Percentiles rank a stretch among this genome's conserved stretches.
Conservation (phyloP, 2,113 vertebrate species). For the Prionailurus bengalensis region DNA sequence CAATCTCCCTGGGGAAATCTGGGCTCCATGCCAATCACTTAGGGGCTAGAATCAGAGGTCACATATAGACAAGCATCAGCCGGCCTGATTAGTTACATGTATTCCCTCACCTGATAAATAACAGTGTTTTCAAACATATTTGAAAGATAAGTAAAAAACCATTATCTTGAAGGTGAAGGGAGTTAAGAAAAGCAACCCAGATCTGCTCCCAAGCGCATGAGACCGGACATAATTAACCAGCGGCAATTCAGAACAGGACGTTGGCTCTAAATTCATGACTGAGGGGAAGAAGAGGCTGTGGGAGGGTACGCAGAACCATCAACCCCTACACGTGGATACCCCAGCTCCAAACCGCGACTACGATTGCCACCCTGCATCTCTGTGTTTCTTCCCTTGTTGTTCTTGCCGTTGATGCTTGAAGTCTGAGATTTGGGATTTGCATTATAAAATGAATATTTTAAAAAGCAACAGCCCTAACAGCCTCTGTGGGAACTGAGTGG, state of each 20-base stretch:
- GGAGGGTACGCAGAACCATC: slow-evolving; percentile 15
- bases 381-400: neutral
- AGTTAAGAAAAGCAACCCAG: slow-evolving; percentile 63
- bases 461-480: slow-evolving; percentile 46
- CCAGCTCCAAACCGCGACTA: slow-evolving; percentile 46
- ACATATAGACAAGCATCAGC: neutral
- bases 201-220: slow-evolving; percentile 51
- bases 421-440: slow-evolving; percentile 7
- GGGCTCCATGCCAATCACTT: neutral
- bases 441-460: slow-evolving; percentile 60
- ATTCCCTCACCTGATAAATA: slow-evolving; percentile 31
- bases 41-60: slow-evolving; percentile 42
- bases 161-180: slow-evolving; percentile 67
- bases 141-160: slow-evolving; percentile 63
- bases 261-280: slow-evolving; percentile 54
- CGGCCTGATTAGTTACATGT: neutral
- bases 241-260: slow-evolving; percentile 10
- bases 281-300: rapidly evolving
- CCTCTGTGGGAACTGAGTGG: slow-evolving; percentile 38
- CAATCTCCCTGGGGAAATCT: neutral
- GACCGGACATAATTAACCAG: slow-evolving; percentile 57
- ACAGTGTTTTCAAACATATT: slow-evolving; percentile 54
- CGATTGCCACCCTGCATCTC: slow-evolving; percentile 63
- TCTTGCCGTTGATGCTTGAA: neutral
- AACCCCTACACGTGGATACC: neutral